Conservation (phyloP, 2,113 vertebrate genomes). For the Prietella phreatophila region DNA sequence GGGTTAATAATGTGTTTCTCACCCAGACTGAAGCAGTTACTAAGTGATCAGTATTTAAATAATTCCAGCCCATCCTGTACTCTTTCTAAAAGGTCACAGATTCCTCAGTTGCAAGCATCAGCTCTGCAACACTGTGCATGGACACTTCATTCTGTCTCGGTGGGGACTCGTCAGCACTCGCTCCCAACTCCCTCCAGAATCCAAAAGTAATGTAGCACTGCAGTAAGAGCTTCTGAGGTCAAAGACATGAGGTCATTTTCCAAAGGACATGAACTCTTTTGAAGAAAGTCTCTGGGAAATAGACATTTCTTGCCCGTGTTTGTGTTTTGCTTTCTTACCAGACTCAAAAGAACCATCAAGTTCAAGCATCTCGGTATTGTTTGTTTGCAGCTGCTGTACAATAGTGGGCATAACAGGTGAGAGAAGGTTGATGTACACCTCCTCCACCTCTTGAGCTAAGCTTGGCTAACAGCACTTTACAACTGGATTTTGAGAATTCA, state of each 20-base stretch:
- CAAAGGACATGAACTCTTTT: neutral
- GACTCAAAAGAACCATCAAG: neutral
- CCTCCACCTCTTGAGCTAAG: neutral
- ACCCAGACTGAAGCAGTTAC: neutral
- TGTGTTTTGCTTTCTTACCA: neutral
- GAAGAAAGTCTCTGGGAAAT: neutral
- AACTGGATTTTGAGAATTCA: neutral
- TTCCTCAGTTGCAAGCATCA: slow-evolving; percentile 14
- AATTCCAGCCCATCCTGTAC: slow-evolving; percentile 5
- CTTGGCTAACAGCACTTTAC: neutral
- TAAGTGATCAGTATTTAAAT: slow-evolving; percentile 22
- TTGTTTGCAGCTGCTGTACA: neutral
- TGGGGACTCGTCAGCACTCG: neutral
- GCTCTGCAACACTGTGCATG: neutral
- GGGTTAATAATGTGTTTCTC: neutral
- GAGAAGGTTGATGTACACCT: neutral
- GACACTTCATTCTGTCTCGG: neutral
- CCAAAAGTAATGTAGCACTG: neutral
- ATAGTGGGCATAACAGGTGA: neutral
- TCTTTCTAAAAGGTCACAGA: slow-evolving; percentile 25
- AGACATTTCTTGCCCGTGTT: neutral
- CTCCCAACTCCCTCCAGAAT: neutral
- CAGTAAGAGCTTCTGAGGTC: neutral
- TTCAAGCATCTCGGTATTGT: neutral
- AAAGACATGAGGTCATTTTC: neutral